These are phyloP conservation scores for Hippopotamyrus pictus DNA, from an alignment of 2,797 vertebrate genomes.

Conservation along the genomic window DNA sequence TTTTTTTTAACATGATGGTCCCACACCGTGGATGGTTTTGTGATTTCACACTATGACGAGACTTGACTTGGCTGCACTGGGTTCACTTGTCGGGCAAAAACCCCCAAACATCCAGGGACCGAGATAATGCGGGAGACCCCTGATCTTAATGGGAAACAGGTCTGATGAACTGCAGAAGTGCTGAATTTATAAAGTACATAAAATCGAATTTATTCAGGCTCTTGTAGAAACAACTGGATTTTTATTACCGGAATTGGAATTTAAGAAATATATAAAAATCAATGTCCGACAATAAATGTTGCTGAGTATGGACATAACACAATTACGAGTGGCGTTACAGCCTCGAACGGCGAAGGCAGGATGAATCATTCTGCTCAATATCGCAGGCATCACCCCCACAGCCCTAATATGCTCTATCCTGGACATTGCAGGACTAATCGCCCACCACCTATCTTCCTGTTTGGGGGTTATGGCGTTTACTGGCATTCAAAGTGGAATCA, in stretches of 20 bases:
- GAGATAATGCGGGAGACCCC: neutral
- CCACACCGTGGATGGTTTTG: neutral
- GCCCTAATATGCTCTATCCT: neutral
- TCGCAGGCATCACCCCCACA: neutral
- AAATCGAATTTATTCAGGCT: neutral
- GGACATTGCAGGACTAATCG: neutral
- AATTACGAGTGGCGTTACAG: conserved; percentile 16
- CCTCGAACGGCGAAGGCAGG: conserved; percentile 11
- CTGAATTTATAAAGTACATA: conserved; percentile 9
- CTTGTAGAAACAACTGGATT: neutral
- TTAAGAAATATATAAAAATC: conserved; percentile 20
- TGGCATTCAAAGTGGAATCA: neutral
- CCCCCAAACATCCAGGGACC: neutral
- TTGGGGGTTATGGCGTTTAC: neutral
- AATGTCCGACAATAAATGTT: conserved; percentile 24
- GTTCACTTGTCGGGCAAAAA: neutral
- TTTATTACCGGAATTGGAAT: conserved; percentile 15
- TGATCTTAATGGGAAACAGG: neutral
- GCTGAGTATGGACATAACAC: conserved; percentile 20
- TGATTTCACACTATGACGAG: neutral
- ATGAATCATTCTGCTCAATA: conserved; percentile 28
- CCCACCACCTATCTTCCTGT: neutral
- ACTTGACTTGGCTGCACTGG: neutral
- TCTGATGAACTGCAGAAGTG: neutral
- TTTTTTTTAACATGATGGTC: neutral